Percentiles rank a stretch among this genome's conserved stretches.
Evolutionary conservation across 1,140 invertebrate genomes (phyloP).

Genomic region (Drosophila sp.): DNA sequence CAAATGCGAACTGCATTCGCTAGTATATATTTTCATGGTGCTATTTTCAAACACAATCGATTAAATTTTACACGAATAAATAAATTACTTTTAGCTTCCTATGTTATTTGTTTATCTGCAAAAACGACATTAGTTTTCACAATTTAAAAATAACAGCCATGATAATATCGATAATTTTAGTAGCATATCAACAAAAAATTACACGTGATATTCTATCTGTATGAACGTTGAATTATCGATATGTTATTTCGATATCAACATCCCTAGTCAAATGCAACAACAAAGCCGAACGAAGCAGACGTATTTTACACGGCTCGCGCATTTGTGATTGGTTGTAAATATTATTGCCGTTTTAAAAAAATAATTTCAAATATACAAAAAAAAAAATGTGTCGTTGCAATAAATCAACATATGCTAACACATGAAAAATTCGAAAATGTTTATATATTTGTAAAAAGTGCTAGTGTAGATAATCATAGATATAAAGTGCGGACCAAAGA

Average conservation of each 20-base stretch:
- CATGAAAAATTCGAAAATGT: constrained; percentile 16
- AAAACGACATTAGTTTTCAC: no score
- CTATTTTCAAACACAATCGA: no score
- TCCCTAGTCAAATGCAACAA: constrained; percentile 44
- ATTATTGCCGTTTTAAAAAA: constrained; percentile 23
- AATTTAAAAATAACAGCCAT: no score
- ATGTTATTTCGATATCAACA: constrained; percentile 6
- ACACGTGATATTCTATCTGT: neutral
- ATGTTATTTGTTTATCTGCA: no score
- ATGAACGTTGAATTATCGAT: constrained; percentile 7
- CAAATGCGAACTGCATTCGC: no score
- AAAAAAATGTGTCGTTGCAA: constrained; percentile 25
- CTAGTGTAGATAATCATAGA: constrained; percentile 22
- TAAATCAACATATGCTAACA: neutral
- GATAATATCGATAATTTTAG: constrained; percentile 2
- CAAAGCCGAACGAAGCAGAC: constrained; percentile 37
- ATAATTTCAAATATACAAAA: constrained; percentile 5
- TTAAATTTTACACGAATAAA: no score
- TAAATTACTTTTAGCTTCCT: no score
- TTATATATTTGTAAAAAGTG: constrained; percentile 25
- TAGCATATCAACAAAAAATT: neutral
- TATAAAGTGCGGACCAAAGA: constrained; percentile 27
- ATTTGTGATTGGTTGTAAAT: constrained; percentile 35
- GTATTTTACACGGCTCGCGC: constrained; percentile 26
- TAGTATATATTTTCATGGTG: no score